Evolutionary conservation across 2,113 vertebrate genomes (phyloP).

Genomic region (Rhizomys pruinosus): DNA sequence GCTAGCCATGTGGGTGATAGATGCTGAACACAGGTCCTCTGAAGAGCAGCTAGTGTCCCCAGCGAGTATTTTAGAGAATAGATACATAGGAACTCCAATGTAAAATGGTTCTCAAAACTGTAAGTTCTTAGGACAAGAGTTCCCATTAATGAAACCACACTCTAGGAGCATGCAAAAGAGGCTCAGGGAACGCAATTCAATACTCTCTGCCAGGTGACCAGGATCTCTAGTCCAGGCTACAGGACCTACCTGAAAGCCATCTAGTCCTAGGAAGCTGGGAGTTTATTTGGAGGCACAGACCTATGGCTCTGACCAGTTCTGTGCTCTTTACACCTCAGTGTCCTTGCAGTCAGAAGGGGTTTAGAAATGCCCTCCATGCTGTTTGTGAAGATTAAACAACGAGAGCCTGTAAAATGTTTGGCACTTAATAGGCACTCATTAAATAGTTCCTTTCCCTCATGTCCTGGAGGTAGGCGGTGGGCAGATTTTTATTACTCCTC

Average conservation of each 20-base stretch:
- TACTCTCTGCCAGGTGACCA: background rate
- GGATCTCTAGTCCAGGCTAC: background rate
- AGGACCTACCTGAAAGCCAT: background rate
- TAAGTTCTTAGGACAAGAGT: background rate
- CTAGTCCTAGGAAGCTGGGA: background rate
- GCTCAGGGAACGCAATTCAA: background rate
- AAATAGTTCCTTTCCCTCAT: slow-evolving; percentile 41
- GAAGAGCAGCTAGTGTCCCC: too few species aligned
- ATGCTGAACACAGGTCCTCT: too few species aligned
- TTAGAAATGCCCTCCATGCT: slow-evolving; percentile 1
- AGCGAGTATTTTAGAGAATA: background rate
- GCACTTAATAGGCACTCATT: slow-evolving; percentile 20
- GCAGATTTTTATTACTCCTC: slow-evolving; percentile 10
- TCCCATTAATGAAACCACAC: background rate
- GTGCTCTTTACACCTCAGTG: background rate
- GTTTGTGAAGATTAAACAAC: slow-evolving; percentile 53
- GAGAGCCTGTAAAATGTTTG: slow-evolving; percentile 33
- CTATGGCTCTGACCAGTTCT: background rate
- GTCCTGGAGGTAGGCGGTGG: slow-evolving; percentile 16
- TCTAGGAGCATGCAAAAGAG: background rate
- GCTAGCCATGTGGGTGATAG: too few species aligned
- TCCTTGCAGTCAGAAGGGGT: background rate
- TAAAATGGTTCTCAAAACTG: background rate
- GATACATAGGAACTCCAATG: background rate
- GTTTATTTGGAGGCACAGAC: background rate